phyloP scores from a whole-genome alignment of 2,888 invertebrate genomes.

The Xylocampa areola region DNA sequence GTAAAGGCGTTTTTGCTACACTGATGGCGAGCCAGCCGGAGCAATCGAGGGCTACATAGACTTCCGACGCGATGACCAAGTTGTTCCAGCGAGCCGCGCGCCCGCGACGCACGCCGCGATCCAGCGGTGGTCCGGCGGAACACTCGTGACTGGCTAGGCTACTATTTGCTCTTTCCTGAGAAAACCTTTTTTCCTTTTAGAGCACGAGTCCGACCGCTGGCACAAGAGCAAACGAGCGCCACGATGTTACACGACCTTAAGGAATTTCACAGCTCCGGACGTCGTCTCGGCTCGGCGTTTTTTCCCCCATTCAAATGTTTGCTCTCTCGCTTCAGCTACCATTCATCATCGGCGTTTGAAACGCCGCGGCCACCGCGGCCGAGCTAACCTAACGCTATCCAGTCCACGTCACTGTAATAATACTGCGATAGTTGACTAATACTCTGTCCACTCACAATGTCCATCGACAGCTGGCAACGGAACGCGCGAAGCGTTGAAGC shows the following conservation, averaged over 20 bases:
- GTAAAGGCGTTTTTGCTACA: slow-evolving; percentile 87
- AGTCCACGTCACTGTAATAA: slow-evolving; percentile 89
- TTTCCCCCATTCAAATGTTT: slow-evolving; percentile 86
- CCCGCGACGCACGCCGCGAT: slow-evolving; percentile 60
- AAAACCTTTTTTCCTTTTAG: slow-evolving; percentile 88
- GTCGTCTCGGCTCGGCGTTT: slow-evolving; percentile 78
- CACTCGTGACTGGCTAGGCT: slow-evolving; percentile 85
- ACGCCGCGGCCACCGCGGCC: slow-evolving; percentile 83
- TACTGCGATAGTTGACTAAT: slow-evolving; percentile 90
- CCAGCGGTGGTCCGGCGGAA: slow-evolving; percentile 85
- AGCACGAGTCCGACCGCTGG: slow-evolving; percentile 85
- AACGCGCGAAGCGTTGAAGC: slow-evolving; percentile 89
- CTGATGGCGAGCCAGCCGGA: slow-evolving; percentile 83
- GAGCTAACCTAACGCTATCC: slow-evolving; percentile 87
- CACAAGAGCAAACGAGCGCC: slow-evolving; percentile 87
- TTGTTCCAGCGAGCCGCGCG: slow-evolving; percentile 44
- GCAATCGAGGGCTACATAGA: slow-evolving; percentile 67
- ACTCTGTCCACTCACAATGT: slow-evolving; percentile 89
- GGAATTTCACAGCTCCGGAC: slow-evolving; percentile 88
- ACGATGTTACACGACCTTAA: slow-evolving; percentile 87
- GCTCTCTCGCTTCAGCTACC: slow-evolving; percentile 88
- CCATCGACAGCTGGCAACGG: slow-evolving; percentile 87
- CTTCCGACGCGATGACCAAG: slow-evolving; percentile 35
- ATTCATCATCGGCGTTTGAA: slow-evolving; percentile 84
- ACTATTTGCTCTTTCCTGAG: slow-evolving; percentile 86